Evolutionary conservation across 2,888 invertebrate genomes (phyloP), one percentile per base, ranked within the genome.

Genomic region (Neoascia interrupta): DNA sequence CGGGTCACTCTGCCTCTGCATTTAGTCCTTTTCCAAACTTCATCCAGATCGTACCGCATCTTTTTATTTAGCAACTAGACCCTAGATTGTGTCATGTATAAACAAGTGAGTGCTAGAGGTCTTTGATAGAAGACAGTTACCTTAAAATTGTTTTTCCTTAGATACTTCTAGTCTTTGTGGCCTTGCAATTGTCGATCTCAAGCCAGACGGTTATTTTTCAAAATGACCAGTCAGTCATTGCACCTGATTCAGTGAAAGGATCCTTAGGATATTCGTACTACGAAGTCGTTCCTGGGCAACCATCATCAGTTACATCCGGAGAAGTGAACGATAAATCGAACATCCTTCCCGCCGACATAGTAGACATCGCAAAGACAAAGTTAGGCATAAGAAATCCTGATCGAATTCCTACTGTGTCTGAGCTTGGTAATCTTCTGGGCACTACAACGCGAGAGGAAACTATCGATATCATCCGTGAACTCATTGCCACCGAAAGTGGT

Each of bases 331-430:
- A n/a, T n/a, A 81, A 54, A 3, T 1, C 16, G 1, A 82, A 82
- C 8, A 84, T 83, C 21, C 85, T 85, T 74, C 87, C 87, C 0
- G 80, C 56, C 1, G 87, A 87, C 82, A 76, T 87, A 13, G 64
- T 87, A 0, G 74, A 86, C 28, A 83, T 87, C 2, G 86, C 86
- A 3, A 82, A 82, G 15, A 82, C 81, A 8, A 86, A 84, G 56
- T 72, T 87, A 26, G 87, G 85, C 2, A 63, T 87, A 0, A 84
- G 81, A 19, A 83, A 82, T n/a, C 19, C 81, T 1, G 82, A 85
- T 18, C 83, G 85, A 43, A 81, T 87, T 74, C 87, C 87, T 0
- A 85, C 82, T 43, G 61, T 87, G 10, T 83, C 81, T 31, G 84
- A 86, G 36, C 68, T 87, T 4, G 83, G 85, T 2, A 83, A 84